Conservation (phyloP, 2,888 invertebrate genomes). For the Galerucella nymphaeae region DNA sequence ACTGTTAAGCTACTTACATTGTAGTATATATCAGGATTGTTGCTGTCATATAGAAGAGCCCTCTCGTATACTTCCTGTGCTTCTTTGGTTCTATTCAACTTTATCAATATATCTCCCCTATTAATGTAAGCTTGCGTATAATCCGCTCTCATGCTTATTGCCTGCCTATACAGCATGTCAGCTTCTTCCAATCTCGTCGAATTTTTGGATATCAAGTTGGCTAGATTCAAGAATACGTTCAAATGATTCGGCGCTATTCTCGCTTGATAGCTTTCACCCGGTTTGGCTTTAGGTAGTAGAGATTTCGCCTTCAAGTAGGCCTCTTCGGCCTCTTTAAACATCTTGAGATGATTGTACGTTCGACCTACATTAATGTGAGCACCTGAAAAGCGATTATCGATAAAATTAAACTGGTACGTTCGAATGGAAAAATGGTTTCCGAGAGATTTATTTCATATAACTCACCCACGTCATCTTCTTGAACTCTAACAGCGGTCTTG, state of each 20-base stretch:
- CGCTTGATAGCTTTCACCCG: conserved; percentile 94
- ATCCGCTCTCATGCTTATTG: conserved; percentile 97
- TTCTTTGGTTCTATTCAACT: conserved; percentile 92
- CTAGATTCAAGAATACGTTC: conserved; percentile 94
- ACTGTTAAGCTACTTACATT: conserved; percentile 75
- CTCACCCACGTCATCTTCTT: conserved; percentile 91
- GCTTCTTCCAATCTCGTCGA: conserved; percentile 93
- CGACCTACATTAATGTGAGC: conserved; percentile 97
- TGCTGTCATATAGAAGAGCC: conserved; percentile 91
- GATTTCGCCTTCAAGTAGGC: conserved; percentile 93
- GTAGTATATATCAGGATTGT: conserved; percentile 94
- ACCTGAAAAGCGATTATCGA: conserved; percentile 34
- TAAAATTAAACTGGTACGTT: background rate
- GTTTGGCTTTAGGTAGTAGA: conserved; percentile 88
- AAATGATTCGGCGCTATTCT: conserved; percentile 95
- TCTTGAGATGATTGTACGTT: conserved; percentile 91
- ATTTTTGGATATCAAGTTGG: conserved; percentile 93
- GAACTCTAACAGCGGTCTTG: conserved; percentile 91
- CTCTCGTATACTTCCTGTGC: conserved; percentile 95
- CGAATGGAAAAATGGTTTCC: background rate
- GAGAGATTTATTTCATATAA: conserved; percentile 12
- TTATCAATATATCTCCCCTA: conserved; percentile 94
- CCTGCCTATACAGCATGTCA: conserved; percentile 92
- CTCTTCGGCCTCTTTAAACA: conserved; percentile 89
- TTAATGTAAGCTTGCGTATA: conserved; percentile 97